These are phyloP conservation scores for Drosophila takahashii DNA, from an alignment of 1,140 invertebrate species.

Conservation along the genomic window DNA sequence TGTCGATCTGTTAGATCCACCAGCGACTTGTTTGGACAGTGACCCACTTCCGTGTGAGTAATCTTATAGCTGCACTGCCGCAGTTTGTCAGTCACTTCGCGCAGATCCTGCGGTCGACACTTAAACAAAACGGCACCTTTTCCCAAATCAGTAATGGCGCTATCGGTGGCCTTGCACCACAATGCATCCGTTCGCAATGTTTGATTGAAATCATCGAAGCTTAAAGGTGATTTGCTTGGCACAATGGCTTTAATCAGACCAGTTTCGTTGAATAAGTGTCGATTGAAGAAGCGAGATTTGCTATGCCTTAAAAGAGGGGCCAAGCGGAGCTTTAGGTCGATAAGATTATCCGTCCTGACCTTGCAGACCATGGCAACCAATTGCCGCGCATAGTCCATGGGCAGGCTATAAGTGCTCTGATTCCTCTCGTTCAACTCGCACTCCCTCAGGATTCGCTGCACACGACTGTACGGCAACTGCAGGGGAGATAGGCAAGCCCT, in stretches of 20 bases:
- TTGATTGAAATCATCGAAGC: conserved; percentile 25
- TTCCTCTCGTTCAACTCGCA: conserved; percentile 45
- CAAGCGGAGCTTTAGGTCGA: conserved; percentile 32
- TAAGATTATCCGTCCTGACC: conserved; percentile 44
- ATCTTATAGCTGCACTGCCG: conserved; percentile 49
- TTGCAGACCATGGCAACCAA: conserved; percentile 51
- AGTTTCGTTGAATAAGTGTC: conserved; percentile 39
- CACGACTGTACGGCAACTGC: conserved; percentile 32
- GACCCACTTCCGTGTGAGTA: conserved; percentile 34
- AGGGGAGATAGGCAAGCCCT: conserved; percentile 22
- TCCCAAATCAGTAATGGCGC: conserved; percentile 19
- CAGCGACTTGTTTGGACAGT: conserved; percentile 29
- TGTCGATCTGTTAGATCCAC: conserved; percentile 21
- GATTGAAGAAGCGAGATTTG: conserved; percentile 41
- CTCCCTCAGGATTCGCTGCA: conserved; percentile 46
- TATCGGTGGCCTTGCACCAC: conserved; percentile 49
- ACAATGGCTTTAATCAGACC: conserved; percentile 54
- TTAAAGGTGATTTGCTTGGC: not conserved
- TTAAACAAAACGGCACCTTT: conserved; percentile 49
- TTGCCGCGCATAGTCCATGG: conserved; percentile 35
- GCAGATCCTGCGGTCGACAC: conserved; percentile 40
- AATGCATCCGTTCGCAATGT: conserved; percentile 40
- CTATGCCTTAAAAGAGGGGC: conserved; percentile 17
- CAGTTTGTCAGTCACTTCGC: conserved; percentile 33
- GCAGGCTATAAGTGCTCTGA: conserved; percentile 23